phyloP scores from a whole-genome alignment of 2,113 vertebrate species.

The Himantopus leucocephalus region DNA sequence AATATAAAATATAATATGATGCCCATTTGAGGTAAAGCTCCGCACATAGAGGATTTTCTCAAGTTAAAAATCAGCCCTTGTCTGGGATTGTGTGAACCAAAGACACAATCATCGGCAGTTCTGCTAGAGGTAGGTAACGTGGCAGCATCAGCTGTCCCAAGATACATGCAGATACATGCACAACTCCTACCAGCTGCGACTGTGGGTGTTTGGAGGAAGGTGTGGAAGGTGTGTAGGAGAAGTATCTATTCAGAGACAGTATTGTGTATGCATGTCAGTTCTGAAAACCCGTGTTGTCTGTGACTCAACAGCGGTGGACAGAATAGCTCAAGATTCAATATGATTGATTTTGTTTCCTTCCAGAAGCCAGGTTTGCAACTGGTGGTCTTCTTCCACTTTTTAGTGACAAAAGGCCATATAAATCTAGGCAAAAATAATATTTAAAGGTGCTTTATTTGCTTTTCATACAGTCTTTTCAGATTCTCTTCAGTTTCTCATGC shows the following conservation, averaged over 20 bases:
- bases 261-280: not conserved
- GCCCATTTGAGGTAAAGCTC: not conserved
- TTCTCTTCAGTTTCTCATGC: not conserved
- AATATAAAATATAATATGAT: not conserved
- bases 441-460: not conserved
- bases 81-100: not conserved
- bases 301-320: not conserved
- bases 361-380: not conserved
- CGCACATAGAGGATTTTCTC: not conserved
- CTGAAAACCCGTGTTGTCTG: not conserved
- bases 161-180: rapidly evolving
- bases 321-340: not conserved
- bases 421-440: not conserved
- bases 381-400: rapidly evolving
- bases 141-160: not conserved
- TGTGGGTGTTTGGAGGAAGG: not conserved
- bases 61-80: not conserved
- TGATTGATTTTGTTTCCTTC: not conserved
- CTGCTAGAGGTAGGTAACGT: not conserved
- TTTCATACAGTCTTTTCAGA: not conserved
- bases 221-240: not conserved
- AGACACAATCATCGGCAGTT: not conserved
- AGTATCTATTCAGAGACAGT: not conserved
- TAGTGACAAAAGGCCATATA: not conserved
- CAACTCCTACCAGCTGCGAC: rapidly evolving